These are phyloP conservation scores for Hypomecis punctinalis DNA, from an alignment of 2,888 invertebrate genomes.

Conservation along the genomic window DNA sequence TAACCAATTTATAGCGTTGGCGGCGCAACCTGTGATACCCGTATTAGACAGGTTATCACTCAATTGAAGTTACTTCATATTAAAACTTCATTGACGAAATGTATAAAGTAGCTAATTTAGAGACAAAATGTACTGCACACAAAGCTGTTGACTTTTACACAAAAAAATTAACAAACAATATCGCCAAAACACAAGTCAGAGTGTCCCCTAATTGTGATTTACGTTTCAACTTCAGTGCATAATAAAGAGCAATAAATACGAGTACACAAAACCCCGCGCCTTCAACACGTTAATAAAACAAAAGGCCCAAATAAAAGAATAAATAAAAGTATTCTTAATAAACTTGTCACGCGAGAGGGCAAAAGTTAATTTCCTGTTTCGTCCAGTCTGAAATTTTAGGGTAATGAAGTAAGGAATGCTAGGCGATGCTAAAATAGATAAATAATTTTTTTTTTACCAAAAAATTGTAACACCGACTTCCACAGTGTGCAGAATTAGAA, in stretches of 20 bases:
- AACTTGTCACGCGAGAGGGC: conserved; percentile 79
- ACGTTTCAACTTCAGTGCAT: conserved; percentile 19
- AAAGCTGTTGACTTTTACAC: too few relatives aligned
- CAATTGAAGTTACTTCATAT: too few relatives aligned
- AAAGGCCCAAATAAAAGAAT: conserved; percentile 65
- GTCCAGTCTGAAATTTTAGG: conserved; percentile 60
- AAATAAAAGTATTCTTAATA: conserved; percentile 77
- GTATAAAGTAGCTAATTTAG: too few relatives aligned
- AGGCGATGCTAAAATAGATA: conserved; percentile 30
- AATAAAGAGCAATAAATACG: conserved; percentile 24
- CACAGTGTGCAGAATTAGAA: too few relatives aligned
- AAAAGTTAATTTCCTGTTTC: conserved; percentile 82
- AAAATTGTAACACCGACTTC: too few relatives aligned
- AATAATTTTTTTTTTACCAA: too few relatives aligned
- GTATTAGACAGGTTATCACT: too few relatives aligned
- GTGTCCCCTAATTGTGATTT: conserved; percentile 28
- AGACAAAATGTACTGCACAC: too few relatives aligned
- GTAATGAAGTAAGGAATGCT: conserved; percentile 36
- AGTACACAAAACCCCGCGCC: conserved; percentile 46
- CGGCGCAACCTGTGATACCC: too few relatives aligned
- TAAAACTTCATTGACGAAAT: too few relatives aligned
- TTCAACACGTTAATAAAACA: conserved; percentile 53
- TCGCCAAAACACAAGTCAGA: conserved; percentile 1
- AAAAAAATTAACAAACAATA: too few relatives aligned
- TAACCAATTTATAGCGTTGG: too few relatives aligned